Conservation (phyloP, 2,113 vertebrate species). For the Alexandromys fortis region DNA sequence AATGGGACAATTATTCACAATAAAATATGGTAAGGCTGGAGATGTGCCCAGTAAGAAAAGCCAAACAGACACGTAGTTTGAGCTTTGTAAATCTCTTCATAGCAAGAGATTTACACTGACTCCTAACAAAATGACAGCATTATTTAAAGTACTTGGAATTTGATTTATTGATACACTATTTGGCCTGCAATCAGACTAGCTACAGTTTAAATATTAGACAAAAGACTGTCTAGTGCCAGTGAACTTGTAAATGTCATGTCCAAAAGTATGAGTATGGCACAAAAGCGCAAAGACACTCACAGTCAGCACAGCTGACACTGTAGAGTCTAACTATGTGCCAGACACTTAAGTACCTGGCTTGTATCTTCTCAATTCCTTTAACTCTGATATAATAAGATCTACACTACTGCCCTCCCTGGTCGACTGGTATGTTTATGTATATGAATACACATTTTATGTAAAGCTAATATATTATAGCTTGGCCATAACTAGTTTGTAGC, state of each 20-base stretch:
- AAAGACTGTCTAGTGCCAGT: not conserved
- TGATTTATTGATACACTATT: not conserved
- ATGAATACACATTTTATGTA: not conserved
- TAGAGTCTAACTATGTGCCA: not conserved
- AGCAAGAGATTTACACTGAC: not conserved
- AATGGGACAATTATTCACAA: not conserved
- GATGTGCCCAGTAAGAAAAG: not conserved
- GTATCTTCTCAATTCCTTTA: not conserved
- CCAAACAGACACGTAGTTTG: not conserved
- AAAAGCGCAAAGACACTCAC: not conserved
- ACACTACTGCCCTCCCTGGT: not conserved
- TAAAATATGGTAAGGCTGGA: not conserved
- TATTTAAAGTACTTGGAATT: conserved; percentile 9
- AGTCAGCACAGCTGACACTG: not conserved
- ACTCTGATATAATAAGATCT: not conserved
- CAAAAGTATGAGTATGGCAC: not conserved
- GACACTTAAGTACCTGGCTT: not conserved
- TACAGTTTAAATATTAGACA: not conserved
- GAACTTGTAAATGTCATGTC: not conserved
- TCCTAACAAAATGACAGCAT: not conserved
- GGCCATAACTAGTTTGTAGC: not conserved
- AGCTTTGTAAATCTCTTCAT: not conserved
- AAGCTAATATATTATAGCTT: not conserved
- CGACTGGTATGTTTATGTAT: not conserved
- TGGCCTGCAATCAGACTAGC: not conserved